Percentiles rank a stretch among this genome's conserved stretches.
Evolutionary conservation across 2,797 vertebrate genomes (phyloP).

Genomic region (Catostomus latipinnis): DNA sequence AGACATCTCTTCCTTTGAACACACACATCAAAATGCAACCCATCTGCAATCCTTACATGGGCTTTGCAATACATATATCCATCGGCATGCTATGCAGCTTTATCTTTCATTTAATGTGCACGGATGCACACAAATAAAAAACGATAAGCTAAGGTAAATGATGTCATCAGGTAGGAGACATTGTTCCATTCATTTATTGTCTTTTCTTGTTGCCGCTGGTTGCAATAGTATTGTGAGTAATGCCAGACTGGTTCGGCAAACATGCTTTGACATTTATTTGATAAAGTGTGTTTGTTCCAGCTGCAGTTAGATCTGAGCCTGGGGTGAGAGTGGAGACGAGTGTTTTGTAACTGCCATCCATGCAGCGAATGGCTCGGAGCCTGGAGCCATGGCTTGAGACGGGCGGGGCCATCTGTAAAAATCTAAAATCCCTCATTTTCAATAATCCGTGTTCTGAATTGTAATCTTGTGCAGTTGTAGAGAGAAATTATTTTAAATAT

Average conservation of each 20-base stretch:
- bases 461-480: constrained; percentile 1
- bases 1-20: too few species aligned
- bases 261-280: constrained; percentile 58
- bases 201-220: constrained; percentile 44
- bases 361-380: constrained; percentile 23
- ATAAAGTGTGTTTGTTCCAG: constrained; percentile 49
- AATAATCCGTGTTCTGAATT: not conserved
- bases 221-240: constrained; percentile 45
- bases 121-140: constrained; percentile 51
- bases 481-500: too few species aligned
- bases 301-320: constrained; percentile 38
- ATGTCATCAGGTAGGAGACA: constrained; percentile 8
- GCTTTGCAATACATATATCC: constrained; percentile 31
- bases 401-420: not conserved
- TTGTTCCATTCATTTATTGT: constrained; percentile 52
- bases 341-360: constrained; percentile 48
- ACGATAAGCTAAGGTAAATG: constrained; percentile 42
- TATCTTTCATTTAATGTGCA: constrained; percentile 52
- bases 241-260: constrained; percentile 51
- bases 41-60: too few species aligned
- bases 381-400: constrained; percentile 10
- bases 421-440: not conserved
- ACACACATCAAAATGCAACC: too few species aligned
- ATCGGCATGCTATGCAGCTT: constrained; percentile 26
- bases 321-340: constrained; percentile 37